Percentiles rank a stretch among this genome's conserved stretches.
phyloP scores from a whole-genome alignment of 2,113 vertebrate genomes.

The Calypte anna region DNA sequence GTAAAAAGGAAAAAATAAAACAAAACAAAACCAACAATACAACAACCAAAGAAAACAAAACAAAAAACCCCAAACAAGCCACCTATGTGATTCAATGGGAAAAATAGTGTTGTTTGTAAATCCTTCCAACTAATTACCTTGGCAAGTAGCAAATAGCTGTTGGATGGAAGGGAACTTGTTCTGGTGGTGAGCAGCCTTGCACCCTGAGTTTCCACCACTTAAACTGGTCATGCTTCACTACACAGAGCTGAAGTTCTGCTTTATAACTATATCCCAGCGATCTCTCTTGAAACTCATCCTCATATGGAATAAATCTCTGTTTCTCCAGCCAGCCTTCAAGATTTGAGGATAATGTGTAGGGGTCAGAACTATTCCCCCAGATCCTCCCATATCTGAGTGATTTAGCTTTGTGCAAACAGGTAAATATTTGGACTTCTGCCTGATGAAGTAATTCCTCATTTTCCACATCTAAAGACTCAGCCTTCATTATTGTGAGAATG shows the following conservation, averaged over 20 bases:
- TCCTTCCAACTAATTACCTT: neutral
- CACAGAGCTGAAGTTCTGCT: neutral
- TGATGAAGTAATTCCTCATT: neutral
- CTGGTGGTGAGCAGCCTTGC: neutral
- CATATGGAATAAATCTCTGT: neutral
- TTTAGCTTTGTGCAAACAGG: neutral
- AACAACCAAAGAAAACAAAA: no score
- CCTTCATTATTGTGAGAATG: neutral
- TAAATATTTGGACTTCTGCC: neutral
- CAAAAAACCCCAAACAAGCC: no score
- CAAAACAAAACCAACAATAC: no score
- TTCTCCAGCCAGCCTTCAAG: neutral
- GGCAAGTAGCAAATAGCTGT: neutral
- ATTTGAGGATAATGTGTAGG: fast-evolving
- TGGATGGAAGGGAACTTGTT: neutral
- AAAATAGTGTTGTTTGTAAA: neutral
- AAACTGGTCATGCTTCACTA: fast-evolving
- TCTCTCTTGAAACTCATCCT: neutral
- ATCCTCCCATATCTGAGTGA: neutral
- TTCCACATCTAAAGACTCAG: neutral
- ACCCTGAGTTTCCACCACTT: neutral
- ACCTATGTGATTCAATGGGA: no score
- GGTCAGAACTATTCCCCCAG: neutral
- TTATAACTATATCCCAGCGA: neutral
- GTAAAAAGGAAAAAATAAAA: neutral